Evolutionary conservation across 2,113 vertebrate species (phyloP).

Genomic region (Motacilla tschutschensis): DNA sequence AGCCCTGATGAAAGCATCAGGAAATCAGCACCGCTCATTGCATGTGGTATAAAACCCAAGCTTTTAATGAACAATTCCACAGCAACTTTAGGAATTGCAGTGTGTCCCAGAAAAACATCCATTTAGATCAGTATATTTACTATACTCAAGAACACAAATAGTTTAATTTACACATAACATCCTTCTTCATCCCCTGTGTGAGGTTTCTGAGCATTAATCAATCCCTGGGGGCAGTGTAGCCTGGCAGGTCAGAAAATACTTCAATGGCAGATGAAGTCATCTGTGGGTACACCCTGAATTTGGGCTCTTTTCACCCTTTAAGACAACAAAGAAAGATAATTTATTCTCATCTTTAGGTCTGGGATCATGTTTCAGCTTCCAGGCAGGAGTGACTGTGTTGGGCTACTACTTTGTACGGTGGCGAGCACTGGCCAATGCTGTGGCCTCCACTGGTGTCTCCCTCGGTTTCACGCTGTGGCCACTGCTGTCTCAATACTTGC

Average conservation of each 20-base stretch:
- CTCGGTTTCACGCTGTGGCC: slow-evolving; percentile 86
- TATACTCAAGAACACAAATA: neutral
- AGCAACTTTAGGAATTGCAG: neutral
- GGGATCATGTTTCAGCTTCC: slow-evolving; percentile 92
- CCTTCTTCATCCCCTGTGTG: neutral
- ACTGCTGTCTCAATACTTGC: slow-evolving; percentile 81
- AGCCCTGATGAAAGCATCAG: neutral
- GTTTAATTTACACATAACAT: neutral
- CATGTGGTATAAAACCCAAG: fast-evolving
- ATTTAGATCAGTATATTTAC: neutral
- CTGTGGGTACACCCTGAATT: neutral
- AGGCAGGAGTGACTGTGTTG: slow-evolving; percentile 84
- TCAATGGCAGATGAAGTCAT: neutral
- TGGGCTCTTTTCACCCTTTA: neutral
- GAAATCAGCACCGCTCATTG: neutral
- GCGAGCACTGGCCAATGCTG: slow-evolving; percentile 81
- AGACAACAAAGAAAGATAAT: neutral
- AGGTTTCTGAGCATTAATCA: neutral
- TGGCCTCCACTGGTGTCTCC: slow-evolving; percentile 86
- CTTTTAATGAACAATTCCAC: neutral
- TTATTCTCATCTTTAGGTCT: slow-evolving; percentile 74
- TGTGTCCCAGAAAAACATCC: neutral
- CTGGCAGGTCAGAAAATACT: neutral
- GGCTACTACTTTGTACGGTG: slow-evolving; percentile 88
- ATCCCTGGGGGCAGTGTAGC: neutral